Conservation (phyloP, 2,113 vertebrate species). For the Alouatta palliata region DNA sequence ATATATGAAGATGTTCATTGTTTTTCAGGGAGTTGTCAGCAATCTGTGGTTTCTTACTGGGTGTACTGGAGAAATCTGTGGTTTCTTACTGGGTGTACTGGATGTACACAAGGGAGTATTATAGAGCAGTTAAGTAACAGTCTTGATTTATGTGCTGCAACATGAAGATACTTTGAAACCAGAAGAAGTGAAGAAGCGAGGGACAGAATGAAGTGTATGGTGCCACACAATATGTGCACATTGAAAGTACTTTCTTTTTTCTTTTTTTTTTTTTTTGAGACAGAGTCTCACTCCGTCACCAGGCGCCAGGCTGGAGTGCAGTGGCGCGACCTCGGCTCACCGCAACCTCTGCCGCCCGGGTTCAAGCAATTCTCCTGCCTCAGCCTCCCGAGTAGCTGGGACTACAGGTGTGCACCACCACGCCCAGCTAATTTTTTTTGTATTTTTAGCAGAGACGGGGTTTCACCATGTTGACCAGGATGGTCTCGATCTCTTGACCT, state of each 20-base stretch:
- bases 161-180: not conserved
- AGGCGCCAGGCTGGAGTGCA: too few species aligned
- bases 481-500: too few species aligned
- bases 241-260: not conserved
- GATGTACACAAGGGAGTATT: not conserved
- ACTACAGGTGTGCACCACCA: too few species aligned
- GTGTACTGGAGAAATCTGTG: not conserved
- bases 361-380: too few species aligned
- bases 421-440: too few species aligned
- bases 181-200: not conserved
- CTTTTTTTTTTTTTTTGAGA: too few species aligned
- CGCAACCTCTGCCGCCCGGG: too few species aligned
- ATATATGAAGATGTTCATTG: not conserved
- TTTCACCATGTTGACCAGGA: too few species aligned
- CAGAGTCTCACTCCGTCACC: too few species aligned
- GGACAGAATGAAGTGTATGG: not conserved
- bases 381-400: too few species aligned
- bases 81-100: not conserved
- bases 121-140: not conserved
- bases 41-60: not conserved
- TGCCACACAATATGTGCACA: not conserved
- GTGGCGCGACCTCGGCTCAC: too few species aligned
- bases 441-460: too few species aligned
- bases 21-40: not conserved
- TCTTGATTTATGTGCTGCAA: not conserved